Base-by-base conservation (phyloP, 1,140 invertebrate species). In the Monomorium pharaonis region DNA sequence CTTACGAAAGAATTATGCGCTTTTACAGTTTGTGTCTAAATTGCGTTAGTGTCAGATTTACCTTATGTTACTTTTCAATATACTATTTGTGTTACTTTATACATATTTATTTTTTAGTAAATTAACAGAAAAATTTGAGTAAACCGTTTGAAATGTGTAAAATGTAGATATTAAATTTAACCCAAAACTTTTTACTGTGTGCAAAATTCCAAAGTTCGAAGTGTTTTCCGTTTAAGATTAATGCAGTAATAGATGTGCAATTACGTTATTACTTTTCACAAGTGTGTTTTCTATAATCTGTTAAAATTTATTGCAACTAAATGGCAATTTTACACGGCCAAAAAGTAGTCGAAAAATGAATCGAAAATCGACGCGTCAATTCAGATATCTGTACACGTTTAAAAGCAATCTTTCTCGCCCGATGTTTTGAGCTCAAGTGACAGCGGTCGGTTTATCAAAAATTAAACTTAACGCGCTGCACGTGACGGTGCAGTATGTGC, bases 401-500 rank as follows among this genome's bases (percentile, higher is more conserved):
- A 83, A 83, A 47, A 18, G 27, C 14, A 44, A 83, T 74, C 67
- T 74, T 47, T 72, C 56, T 83, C 67, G 51, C 30, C 9, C 3
- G 51, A 30, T 83, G 51, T 60, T 83, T 83, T 83, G 37, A 83
- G 51, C 14, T 42, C 51, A 83, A 83, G 37, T 74, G 78, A 83
- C 78, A 83, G 78, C 78, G 78, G 67, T 5, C 78, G 78, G 78
- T 83, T 72, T 72, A 83, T 83, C 27, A 83, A 83, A 83, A 83
- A 83, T 88, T 89, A 88, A 89, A 89, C 85, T 72, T 88, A 88
- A 86, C 85, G 78, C 83, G 75, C 77, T 65, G 24, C 78, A 89
- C 87, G 88, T 89, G 88, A 89, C 88, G 84, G 83, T 75, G 83
- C 88, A 85, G 69, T 81, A 63, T 81, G 87, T 86, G 83, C 88